A percentile compares a stretch with the other conserved stretches of the same genome.
phyloP scores from a whole-genome alignment of 2,797 vertebrate species.

The Malacoraja senta region DNA sequence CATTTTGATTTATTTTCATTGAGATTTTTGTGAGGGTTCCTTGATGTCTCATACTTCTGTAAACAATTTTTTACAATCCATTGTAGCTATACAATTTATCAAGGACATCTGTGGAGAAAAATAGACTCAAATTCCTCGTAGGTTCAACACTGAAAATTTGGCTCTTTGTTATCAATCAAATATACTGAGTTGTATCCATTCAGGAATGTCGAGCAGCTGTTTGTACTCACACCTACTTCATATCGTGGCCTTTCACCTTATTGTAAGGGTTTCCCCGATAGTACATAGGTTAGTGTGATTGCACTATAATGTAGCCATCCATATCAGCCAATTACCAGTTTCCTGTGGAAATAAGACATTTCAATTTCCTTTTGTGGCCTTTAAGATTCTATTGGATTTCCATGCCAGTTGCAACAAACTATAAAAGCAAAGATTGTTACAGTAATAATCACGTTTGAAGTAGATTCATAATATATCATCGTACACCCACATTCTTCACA shows the following conservation, averaged over 20 bases:
- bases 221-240: neutral
- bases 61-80: neutral
- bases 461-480: too few relatives aligned
- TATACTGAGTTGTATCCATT: neutral
- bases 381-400: too few relatives aligned
- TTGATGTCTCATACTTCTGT: neutral
- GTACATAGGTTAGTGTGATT: neutral
- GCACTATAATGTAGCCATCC: neutral
- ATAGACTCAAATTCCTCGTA: neutral
- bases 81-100: neutral
- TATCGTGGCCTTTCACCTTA: neutral
- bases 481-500: too few relatives aligned
- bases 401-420: too few relatives aligned
- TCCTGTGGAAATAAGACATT: neutral
- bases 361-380: neutral
- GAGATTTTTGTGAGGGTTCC: neutral
- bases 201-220: neutral
- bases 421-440: too few relatives aligned
- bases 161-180: neutral
- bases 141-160: neutral
- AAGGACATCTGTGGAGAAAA: neutral
- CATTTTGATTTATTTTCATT: neutral
- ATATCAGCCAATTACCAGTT: neutral
- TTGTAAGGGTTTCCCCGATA: neutral
- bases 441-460: too few relatives aligned